Conservation (phyloP, 2,797 vertebrate species). For the Enteromius fasciolatus region DNA sequence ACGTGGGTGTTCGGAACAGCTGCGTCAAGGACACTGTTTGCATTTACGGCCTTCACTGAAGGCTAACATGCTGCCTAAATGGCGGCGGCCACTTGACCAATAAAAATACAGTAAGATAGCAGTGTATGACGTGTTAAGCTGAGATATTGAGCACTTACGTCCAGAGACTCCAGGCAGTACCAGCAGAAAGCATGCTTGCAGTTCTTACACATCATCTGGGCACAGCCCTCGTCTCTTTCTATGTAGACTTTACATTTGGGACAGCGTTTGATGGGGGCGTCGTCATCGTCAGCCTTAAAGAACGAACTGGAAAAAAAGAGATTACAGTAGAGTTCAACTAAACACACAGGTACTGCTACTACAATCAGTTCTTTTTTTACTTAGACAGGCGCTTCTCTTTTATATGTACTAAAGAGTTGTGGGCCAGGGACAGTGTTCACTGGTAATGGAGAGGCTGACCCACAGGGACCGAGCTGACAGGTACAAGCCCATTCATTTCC, state of each 20-base stretch:
- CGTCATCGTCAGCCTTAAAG: constrained; percentile 82
- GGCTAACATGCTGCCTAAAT: not conserved
- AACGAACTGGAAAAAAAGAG: constrained; percentile 71
- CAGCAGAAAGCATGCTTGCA: constrained; percentile 99
- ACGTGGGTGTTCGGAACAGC: not conserved
- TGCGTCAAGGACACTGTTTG: not conserved
- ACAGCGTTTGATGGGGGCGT: constrained; percentile 95
- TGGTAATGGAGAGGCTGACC: constrained; percentile 42
- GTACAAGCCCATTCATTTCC: constrained; percentile 45
- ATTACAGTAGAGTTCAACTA: not conserved
- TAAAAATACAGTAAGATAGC: not conserved
- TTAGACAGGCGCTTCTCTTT: constrained; percentile 10
- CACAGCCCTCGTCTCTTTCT: constrained; percentile 95
- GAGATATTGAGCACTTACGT: no score
- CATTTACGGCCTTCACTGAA: not conserved
- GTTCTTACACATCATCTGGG: constrained; percentile 99
- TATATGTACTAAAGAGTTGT: constrained; percentile 19
- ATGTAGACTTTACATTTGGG: constrained; percentile 98
- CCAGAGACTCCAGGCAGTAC: constrained; percentile 97
- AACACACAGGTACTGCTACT: not conserved
- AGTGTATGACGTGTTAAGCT: no score
- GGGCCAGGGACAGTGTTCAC: constrained; percentile 17
- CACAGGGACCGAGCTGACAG: constrained; percentile 35
- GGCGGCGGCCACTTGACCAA: no score
- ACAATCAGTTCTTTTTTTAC: not conserved